Percentiles rank a stretch among this genome's conserved stretches.
Conservation (phyloP, 2,113 vertebrate genomes). For the Calyptomena viridis region DNA sequence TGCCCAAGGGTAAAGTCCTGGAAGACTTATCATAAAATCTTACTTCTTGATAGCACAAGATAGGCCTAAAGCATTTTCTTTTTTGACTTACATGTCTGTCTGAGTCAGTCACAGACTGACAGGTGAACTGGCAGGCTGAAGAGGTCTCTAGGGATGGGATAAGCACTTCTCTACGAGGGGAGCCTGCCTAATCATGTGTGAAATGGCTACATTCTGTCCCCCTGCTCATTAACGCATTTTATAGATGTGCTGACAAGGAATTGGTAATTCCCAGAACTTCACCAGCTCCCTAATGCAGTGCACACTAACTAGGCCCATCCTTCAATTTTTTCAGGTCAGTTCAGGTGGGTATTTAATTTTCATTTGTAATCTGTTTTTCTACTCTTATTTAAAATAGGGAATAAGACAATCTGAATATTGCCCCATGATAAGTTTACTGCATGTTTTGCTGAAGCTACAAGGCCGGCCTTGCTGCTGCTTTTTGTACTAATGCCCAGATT, state of each 20-base stretch:
- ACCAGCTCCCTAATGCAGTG: background rate
- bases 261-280: background rate
- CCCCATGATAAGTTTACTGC: background rate
- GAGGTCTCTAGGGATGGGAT: background rate
- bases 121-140: background rate
- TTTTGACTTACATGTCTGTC: background rate
- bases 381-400: background rate
- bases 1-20: background rate
- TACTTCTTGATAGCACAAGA: background rate
- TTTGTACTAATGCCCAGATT: constrained; percentile 2
- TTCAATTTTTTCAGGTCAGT: background rate
- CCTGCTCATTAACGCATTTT: background rate
- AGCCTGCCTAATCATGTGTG: background rate
- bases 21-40: background rate
- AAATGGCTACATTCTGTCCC: background rate
- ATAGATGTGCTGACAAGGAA: background rate
- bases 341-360: background rate
- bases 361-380: background rate
- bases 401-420: background rate
- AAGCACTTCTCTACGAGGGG: background rate
- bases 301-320: background rate
- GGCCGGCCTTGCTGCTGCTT: background rate
- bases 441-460: background rate
- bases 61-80: background rate
- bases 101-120: background rate